Conservation (phyloP, 2,888 invertebrate genomes). For the Lamellibrachia columna region DNA sequence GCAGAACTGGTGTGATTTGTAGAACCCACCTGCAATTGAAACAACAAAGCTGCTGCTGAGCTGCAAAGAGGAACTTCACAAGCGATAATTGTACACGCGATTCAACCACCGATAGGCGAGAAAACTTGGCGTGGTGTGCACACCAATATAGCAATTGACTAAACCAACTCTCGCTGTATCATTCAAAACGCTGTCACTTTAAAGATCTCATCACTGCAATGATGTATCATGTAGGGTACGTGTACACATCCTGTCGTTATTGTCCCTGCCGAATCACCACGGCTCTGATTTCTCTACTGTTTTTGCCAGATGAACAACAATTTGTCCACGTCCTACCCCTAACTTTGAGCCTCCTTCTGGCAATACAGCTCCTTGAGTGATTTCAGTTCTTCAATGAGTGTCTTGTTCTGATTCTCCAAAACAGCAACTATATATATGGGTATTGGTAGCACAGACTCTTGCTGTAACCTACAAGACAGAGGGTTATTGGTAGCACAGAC, state of each 20-base stretch:
- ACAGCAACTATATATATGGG: constrained; percentile 79
- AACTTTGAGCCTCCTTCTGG: constrained; percentile 61
- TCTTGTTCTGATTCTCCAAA: constrained; percentile 99
- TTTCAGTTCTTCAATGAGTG: constrained; percentile 98
- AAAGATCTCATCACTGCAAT: neutral
- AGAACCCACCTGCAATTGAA: neutral
- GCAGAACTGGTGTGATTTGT: neutral
- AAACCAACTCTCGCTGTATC: neutral
- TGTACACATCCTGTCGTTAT: neutral
- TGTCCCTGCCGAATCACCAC: neutral
- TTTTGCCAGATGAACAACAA: neutral
- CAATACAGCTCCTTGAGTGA: constrained; percentile 97
- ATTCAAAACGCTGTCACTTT: neutral
- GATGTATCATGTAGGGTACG: neutral
- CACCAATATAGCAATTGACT: neutral
- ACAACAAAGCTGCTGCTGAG: neutral
- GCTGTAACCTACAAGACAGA: too few species aligned
- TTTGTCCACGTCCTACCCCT: constrained; percentile 13
- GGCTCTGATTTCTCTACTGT: neutral
- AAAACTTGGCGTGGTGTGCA: constrained; percentile 2
- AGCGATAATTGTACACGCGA: neutral
- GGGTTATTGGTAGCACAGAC: too few species aligned
- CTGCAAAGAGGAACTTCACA: neutral
- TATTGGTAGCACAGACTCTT: too few species aligned
- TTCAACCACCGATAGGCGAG: neutral